phyloP scores from a whole-genome alignment of 1,140 invertebrate species.

The Drosophila rufa region DNA sequence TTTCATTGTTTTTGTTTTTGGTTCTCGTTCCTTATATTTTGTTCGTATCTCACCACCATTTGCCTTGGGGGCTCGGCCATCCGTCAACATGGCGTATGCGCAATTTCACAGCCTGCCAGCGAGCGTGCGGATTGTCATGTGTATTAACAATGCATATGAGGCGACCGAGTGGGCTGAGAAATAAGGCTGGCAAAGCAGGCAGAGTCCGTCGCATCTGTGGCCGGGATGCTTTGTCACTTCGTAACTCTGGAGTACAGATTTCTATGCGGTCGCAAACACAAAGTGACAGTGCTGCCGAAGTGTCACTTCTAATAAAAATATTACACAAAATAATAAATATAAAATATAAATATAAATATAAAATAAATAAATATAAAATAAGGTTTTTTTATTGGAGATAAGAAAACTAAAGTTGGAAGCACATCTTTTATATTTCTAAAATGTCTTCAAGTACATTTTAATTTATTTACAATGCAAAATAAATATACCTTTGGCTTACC shows the following conservation, averaged over 20 bases:
- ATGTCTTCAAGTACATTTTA: too few species aligned
- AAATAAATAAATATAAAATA: too few species aligned
- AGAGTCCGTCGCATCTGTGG: conserved; percentile 23
- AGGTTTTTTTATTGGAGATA: too few species aligned
- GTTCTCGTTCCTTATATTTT: not conserved
- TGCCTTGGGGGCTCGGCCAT: conserved; percentile 46
- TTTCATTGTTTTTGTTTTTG: conserved; percentile 3
- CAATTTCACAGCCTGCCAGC: conserved; percentile 73
- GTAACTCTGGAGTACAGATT: conserved; percentile 63
- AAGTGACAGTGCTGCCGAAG: not conserved
- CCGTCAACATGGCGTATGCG: conserved; percentile 67
- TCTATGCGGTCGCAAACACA: conserved; percentile 58
- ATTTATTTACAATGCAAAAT: too few species aligned
- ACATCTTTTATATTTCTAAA: too few species aligned
- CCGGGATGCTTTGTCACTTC: conserved; percentile 50
- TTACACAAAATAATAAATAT: not conserved
- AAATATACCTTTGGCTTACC: too few species aligned
- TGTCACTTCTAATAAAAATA: not conserved
- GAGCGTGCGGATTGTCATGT: conserved; percentile 63
- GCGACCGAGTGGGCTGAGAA: conserved; percentile 30
- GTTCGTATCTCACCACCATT: conserved; percentile 18
- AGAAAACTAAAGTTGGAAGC: too few species aligned
- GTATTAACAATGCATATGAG: conserved; percentile 70
- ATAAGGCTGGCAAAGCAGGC: not conserved
- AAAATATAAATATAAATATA: too few species aligned